A percentile compares a stretch with the other conserved stretches of the same genome.
Conservation (phyloP, 2,113 vertebrate species). For the Holacanthus passer region DNA sequence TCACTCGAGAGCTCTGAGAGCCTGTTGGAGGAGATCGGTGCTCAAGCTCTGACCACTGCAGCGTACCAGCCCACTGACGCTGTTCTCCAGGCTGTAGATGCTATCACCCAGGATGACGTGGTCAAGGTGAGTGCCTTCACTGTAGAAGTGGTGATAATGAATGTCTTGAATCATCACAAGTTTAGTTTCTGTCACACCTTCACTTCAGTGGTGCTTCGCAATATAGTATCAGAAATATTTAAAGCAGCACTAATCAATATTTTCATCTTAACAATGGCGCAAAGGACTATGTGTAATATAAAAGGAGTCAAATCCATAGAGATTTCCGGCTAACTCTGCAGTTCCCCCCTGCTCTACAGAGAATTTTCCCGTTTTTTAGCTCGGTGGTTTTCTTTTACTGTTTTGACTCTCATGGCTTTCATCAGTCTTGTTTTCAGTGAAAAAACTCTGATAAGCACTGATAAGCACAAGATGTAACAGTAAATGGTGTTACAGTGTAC, state of each 20-base stretch:
- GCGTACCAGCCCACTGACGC: conserved; percentile 82
- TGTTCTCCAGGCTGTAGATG: conserved; percentile 86
- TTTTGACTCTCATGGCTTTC: too few species aligned
- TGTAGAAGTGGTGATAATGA: not conserved
- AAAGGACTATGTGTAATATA: too few species aligned
- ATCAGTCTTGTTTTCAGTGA: too few species aligned
- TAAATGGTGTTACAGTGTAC: too few species aligned
- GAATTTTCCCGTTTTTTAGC: too few species aligned
- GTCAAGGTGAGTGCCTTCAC: conserved; percentile 85
- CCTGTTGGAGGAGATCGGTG: conserved; percentile 91
- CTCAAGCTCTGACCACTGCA: conserved; percentile 85
- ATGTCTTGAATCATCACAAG: not conserved
- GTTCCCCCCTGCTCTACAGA: too few species aligned
- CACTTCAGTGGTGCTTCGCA: not conserved
- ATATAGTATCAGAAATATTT: not conserved
- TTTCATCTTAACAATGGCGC: too few species aligned
- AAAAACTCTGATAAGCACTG: too few species aligned
- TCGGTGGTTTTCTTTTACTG: too few species aligned
- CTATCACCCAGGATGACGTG: conserved; percentile 85
- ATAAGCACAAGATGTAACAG: too few species aligned
- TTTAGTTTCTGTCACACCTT: not conserved
- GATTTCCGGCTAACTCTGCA: too few species aligned
- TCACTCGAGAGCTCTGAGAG: conserved; percentile 87
- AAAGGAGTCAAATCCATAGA: too few species aligned
- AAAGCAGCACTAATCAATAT: not conserved